phyloP scores from a whole-genome alignment of 2,113 vertebrate species.

The Glareola pratincola region DNA sequence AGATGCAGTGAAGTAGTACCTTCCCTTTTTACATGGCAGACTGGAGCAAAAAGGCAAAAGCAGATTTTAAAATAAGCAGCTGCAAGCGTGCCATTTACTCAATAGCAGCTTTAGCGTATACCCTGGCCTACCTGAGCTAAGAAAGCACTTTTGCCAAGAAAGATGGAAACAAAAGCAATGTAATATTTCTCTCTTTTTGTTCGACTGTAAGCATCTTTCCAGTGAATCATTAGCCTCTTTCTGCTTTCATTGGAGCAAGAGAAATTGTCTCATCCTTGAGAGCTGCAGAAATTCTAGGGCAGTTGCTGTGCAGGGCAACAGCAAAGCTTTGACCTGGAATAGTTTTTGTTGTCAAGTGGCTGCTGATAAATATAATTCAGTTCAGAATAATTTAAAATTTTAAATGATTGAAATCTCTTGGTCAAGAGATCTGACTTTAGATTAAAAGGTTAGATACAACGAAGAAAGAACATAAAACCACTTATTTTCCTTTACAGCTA shows the following conservation, averaged over 20 bases:
- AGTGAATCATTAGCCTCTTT: neutral
- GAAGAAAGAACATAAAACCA: neutral
- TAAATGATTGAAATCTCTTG: neutral
- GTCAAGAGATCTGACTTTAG: neutral
- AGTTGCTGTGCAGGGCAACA: neutral
- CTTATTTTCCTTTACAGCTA: neutral
- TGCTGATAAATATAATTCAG: neutral
- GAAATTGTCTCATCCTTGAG: neutral
- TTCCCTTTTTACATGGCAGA: neutral
- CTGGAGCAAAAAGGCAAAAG: neutral
- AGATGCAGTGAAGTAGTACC: neutral
- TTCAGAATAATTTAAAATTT: neutral
- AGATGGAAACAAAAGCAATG: neutral
- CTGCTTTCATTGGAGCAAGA: neutral
- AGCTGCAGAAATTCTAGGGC: neutral
- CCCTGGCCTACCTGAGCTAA: neutral
- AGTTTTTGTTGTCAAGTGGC: neutral
- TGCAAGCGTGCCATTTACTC: neutral
- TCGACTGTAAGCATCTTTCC: neutral
- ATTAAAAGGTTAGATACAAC: neutral
- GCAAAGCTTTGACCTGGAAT: neutral
- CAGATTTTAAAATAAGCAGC: neutral
- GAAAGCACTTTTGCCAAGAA: neutral
- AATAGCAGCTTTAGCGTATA: neutral
- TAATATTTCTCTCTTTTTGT: neutral